phyloP scores from a whole-genome alignment of 2,888 invertebrate species.

The Schizotus pectinicornis region DNA sequence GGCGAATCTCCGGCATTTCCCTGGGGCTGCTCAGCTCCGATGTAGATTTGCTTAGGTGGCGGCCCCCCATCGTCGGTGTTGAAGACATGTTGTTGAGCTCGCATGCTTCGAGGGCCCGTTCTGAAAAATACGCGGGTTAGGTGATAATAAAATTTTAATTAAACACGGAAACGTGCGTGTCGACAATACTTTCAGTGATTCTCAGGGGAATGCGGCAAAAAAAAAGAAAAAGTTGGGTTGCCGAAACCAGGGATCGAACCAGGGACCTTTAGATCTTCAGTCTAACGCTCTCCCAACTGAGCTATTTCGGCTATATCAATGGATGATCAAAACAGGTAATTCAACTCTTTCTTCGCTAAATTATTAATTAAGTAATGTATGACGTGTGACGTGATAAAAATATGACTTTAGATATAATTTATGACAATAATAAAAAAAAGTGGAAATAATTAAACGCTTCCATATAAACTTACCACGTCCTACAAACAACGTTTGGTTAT shows the following conservation, averaged over 20 bases:
- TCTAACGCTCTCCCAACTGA: conserved; percentile 74
- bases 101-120: conserved; percentile 54
- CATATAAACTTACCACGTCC: not conserved
- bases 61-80: conserved; percentile 56
- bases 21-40: conserved; percentile 76
- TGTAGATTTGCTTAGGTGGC: conserved; percentile 81
- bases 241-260: conserved; percentile 35
- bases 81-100: conserved; percentile 50
- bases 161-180: not conserved
- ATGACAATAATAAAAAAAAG: not conserved
- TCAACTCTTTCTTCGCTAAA: no score
- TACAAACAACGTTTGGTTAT: conserved; percentile 2
- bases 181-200: not conserved
- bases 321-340: not conserved
- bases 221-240: conserved; percentile 14
- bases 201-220: not conserved
- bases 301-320: conserved; percentile 24
- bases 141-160: not conserved
- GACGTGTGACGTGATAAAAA: not conserved
- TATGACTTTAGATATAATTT: not conserved
- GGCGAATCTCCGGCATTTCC: conserved; percentile 60
- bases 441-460: not conserved
- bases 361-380: not conserved
- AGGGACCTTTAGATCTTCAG: conserved; percentile 67
- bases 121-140: conserved; percentile 48